Base-by-base conservation (phyloP, 1,140 invertebrate genomes). In the Aphelinus atriplicis region DNA sequence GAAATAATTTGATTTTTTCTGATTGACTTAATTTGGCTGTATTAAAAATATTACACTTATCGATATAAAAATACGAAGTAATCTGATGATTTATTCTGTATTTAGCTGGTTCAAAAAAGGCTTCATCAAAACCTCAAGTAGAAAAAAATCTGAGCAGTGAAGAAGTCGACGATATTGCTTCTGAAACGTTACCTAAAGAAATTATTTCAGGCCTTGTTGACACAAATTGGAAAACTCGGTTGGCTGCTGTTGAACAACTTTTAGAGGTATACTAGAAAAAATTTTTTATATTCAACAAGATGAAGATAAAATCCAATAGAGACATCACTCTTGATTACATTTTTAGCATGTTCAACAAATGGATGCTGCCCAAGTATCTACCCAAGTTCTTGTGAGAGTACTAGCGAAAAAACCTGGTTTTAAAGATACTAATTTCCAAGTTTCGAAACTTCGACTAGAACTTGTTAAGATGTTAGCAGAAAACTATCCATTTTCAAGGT, bases 341-440 rank as follows among this genome's bases (percentile, higher is more conserved):
- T 73, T 85, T 60, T 76, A 91, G 90, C 81, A 83, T 61, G 83
- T 95, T 1, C 91, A 90, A 80, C 87, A 88, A 43, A 89, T 93
- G 78, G 91, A 92, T 68, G 81, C 89, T 47, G 88, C 89, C 61
- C 92, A 93, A 62, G 90, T 94, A 3, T 90, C 92, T 1, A 90
- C 92, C 1, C 96, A 97, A 88, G 90, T 94, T 3, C 84, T 97
- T 57, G 90, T 96, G 6, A 90, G 93, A 68, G 91, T 90, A 3
- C 80, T 98, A 7, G 92, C 91, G 71, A 96, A 93, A 79, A 97
- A 97, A 84, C 96, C 96, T 1, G 96, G 96, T 3, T 90, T 97
- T 0, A 97, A 96, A 81, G 96, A 98, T 80, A 97, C 93, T 67
- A 97, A 98, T 87, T 96, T 97, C 76, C 96, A 97, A 90, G 95